Evolutionary conservation across 2,113 vertebrate species (phyloP).

Genomic region (Spizaetus ornatus): DNA sequence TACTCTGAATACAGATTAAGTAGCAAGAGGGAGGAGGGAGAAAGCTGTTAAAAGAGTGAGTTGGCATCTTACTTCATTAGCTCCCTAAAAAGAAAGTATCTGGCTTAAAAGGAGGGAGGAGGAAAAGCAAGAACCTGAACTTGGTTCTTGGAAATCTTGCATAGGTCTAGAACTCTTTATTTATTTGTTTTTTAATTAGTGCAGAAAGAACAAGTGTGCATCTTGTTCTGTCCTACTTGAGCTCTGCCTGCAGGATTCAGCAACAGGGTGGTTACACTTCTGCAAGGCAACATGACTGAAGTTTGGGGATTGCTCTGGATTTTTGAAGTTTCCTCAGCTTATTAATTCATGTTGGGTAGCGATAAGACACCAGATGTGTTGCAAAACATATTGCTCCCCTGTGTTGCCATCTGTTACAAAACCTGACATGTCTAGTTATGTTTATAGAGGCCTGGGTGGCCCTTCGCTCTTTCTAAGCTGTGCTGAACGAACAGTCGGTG

Average conservation of each 20-base stretch:
- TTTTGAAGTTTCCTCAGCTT: not conserved
- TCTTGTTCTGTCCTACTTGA: not conserved
- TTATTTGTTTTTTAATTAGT: not conserved
- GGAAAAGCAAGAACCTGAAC: not conserved
- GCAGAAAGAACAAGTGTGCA: not conserved
- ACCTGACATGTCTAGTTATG: not conserved
- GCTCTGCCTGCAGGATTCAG: not conserved
- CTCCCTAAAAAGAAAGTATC: not conserved
- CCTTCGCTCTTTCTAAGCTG: not conserved
- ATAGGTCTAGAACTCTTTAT: not conserved
- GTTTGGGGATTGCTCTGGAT: not conserved
- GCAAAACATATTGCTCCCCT: not conserved
- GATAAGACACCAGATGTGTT: not conserved
- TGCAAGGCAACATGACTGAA: not conserved
- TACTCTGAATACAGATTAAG: not conserved
- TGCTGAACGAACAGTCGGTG: not conserved
- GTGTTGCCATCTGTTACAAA: not conserved
- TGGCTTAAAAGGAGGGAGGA: not conserved
- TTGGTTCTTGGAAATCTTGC: not conserved
- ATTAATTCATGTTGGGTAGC: not conserved
- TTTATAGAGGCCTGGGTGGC: not conserved
- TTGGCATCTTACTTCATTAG: not conserved
- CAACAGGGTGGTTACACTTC: rapidly evolving
- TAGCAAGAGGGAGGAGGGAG: not conserved
- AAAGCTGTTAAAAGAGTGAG: not conserved